phyloP scores from a whole-genome alignment of 64 coral and sea anemone species.

The Montipora foliosa region DNA sequence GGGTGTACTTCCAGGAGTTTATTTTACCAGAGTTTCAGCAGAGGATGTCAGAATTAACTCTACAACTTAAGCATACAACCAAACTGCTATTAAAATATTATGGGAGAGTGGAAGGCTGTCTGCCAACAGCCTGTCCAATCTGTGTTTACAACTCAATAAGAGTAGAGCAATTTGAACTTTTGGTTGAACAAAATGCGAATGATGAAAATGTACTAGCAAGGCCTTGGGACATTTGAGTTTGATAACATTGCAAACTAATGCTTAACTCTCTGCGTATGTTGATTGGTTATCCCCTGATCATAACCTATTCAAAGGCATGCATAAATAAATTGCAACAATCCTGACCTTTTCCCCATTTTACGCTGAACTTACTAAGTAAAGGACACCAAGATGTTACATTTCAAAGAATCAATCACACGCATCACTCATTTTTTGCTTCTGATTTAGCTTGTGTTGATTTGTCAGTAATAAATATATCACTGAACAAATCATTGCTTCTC shows the following conservation, averaged over 20 bases:
- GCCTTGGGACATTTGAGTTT: slow-evolving; percentile 75
- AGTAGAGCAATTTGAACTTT: slow-evolving; percentile 74
- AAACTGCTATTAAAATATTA: slow-evolving; percentile 76
- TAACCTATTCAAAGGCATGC: no score
- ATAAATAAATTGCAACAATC: no score
- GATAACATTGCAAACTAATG: background rate
- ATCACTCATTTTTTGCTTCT: no score
- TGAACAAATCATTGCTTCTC: no score
- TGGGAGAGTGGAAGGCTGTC: slow-evolving; percentile 42
- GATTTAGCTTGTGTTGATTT: no score
- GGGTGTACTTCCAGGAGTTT: slow-evolving; percentile 83
- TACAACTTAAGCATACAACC: slow-evolving; percentile 76
- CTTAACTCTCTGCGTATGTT: no score
- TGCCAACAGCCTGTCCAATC: slow-evolving; percentile 84
- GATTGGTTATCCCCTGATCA: no score
- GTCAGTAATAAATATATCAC: no score
- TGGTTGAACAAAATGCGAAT: slow-evolving; percentile 28
- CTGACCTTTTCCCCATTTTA: no score
- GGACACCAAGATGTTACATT: no score
- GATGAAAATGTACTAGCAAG: slow-evolving; percentile 49
- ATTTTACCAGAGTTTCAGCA: slow-evolving; percentile 93
- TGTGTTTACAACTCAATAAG: slow-evolving; percentile 92
- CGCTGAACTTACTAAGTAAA: no score
- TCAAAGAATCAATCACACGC: no score
- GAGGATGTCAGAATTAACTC: slow-evolving; percentile 74